Evolutionary conservation across 2,888 invertebrate genomes (phyloP), one percentile per base, ranked within the genome.

Genomic region (Chymomyza caudatula): DNA sequence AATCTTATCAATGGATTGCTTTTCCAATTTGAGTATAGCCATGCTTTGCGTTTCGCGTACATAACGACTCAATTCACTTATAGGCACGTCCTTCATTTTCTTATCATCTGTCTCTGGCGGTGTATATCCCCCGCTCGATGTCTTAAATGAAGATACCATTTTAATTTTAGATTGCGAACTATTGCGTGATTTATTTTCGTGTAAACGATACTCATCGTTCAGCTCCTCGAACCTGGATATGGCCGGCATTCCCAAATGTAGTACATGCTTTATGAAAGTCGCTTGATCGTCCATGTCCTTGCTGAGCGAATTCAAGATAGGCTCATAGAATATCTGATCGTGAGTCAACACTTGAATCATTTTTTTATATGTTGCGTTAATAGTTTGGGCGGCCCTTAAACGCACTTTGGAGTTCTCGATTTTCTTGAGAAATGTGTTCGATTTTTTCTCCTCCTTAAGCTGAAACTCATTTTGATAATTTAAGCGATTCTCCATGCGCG

Each of bases 271-370:
- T 6, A 89, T 88, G 43, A 90, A 90, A 19, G 78, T 83, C 0
- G 78, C 60, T 65, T 90, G 90, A 74, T 90, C 90, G n/a, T 88
- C 85, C 70, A 89, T 88, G 58, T 90, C 90, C 20, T 68, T 67
- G 47, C 80, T 77, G 0, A 90, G 82, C 2, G 90, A 89, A 8
- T 85, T 75, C 5, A 90, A 66, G 4, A 90, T 88, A 2, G 90
- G 89, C 51, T 90, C 90, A 66, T 89, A 90, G 63, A 89, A 90
- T 29, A 89, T 88, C 15, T 84, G 86, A 70, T 90, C 90, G 49
- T 90, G 81, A 3, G 70, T 56, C 3, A 90, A 69, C 2, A 88
- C 83, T 63, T 89, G 87, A 53, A 90, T 86, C 68, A 90, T 87
- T 64, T 85, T 87, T 22, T 84, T 79, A 65, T 90, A 90, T 0